These are phyloP conservation scores for Nycticorax nycticorax DNA, from an alignment of 2,113 vertebrate species.

Conservation along the genomic window DNA sequence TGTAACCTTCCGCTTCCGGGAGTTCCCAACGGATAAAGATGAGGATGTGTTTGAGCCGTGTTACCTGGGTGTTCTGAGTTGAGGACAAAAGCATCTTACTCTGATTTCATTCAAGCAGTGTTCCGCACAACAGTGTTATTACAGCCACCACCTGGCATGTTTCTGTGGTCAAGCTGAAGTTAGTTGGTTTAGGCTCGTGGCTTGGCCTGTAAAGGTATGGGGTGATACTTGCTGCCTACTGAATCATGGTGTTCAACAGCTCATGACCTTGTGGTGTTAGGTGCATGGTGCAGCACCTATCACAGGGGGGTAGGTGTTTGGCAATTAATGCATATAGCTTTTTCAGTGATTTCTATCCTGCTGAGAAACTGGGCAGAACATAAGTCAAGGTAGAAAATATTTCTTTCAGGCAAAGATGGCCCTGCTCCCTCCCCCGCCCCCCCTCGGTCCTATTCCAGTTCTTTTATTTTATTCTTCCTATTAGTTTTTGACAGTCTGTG, in stretches of 20 bases:
- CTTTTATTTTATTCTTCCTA: slow-evolving; percentile 36
- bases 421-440: neutral
- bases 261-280: neutral
- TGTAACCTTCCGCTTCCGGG: neutral
- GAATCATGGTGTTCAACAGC: neutral
- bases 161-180: neutral
- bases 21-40: neutral
- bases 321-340: neutral
- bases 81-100: neutral
- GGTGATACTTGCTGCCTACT: neutral
- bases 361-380: neutral
- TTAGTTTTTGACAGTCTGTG: slow-evolving; percentile 58
- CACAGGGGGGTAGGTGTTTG: neutral
- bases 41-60: neutral
- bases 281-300: neutral
- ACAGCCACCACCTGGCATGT: neutral
- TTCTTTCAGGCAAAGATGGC: neutral
- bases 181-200: neutral
- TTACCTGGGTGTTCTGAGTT: neutral
- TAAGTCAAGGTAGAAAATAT: neutral
- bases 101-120: fast-evolving
- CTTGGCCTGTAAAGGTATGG: neutral
- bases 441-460: neutral
- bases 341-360: neutral
- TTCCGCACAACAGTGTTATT: neutral